phyloP scores from a whole-genome alignment of 2,888 invertebrate genomes.

The Gastracanthus pulcherrimus region DNA sequence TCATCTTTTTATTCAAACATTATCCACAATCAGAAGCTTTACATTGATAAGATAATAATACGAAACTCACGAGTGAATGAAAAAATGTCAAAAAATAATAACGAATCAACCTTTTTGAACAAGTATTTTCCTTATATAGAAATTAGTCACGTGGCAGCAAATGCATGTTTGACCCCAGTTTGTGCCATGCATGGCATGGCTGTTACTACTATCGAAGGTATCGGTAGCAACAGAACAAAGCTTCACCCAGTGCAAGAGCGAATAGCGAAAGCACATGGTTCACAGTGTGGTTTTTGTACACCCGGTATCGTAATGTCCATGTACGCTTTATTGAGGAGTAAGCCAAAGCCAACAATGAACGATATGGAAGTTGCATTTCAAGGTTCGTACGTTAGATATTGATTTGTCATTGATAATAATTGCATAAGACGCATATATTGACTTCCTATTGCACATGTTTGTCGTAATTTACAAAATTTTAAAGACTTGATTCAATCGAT shows the following conservation, averaged over 20 bases:
- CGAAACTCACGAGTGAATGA: too few species aligned
- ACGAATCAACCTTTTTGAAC: slow-evolving; percentile 58
- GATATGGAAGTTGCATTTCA: slow-evolving; percentile 90
- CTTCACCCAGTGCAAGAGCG: slow-evolving; percentile 93
- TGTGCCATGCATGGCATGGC: slow-evolving; percentile 93
- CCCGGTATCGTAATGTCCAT: slow-evolving; percentile 99
- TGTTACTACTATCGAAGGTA: slow-evolving; percentile 95
- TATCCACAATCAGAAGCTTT: too few species aligned
- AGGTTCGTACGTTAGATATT: slow-evolving; percentile 79
- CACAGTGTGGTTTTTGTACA: slow-evolving; percentile 97
- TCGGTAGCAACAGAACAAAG: slow-evolving; percentile 88
- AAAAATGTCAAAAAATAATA: neutral
- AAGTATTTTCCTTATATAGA: too few species aligned
- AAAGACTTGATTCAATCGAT: too few species aligned
- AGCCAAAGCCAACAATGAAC: slow-evolving; percentile 84
- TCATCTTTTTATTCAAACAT: too few species aligned
- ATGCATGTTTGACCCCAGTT: slow-evolving; percentile 93
- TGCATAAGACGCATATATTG: neutral
- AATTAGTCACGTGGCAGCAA: slow-evolving; percentile 88
- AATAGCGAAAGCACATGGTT: slow-evolving; percentile 93
- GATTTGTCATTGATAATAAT: neutral
- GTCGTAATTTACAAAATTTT: too few species aligned
- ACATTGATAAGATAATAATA: too few species aligned
- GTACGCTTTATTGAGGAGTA: slow-evolving; percentile 90
- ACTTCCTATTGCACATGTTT: neutral